Evolutionary conservation across 2,888 invertebrate genomes (phyloP).

Genomic region (Phlogophora meticulosa): DNA sequence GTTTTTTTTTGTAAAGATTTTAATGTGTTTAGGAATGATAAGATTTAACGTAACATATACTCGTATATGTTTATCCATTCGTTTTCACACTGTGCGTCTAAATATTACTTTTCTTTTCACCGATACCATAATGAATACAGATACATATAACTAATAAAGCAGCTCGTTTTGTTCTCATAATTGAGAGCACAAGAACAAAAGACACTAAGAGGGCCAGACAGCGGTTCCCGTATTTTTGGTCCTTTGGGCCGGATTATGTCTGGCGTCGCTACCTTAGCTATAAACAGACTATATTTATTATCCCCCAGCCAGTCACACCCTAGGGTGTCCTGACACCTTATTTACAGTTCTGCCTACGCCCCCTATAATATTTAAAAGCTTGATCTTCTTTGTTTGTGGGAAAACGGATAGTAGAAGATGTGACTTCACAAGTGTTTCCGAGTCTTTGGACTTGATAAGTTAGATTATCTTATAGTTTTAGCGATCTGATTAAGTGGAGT

Average conservation of each 20-base stretch:
- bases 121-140: no score
- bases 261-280: slow-evolving; percentile 23
- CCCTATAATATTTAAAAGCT: background rate
- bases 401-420: slow-evolving; percentile 32
- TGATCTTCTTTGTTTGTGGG: slow-evolving; percentile 1
- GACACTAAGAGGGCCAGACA: background rate
- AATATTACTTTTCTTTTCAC: no score
- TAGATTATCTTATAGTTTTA: no score
- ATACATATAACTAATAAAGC: background rate
- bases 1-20: no score
- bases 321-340: slow-evolving; percentile 16
- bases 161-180: slow-evolving; percentile 17
- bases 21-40: no score
- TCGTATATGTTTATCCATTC: no score
- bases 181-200: slow-evolving; percentile 28
- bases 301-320: slow-evolving; percentile 8
- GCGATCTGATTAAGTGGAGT: background rate
- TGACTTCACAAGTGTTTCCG: background rate
- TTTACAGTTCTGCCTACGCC: slow-evolving; percentile 27
- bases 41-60: no score
- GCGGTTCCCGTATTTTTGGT: slow-evolving; percentile 25
- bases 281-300: slow-evolving; percentile 61
- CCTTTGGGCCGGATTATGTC: slow-evolving; percentile 37
- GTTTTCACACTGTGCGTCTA: no score
- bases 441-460: no score